phyloP scores from a whole-genome alignment of 2,797 vertebrate genomes.

The Argyrosomus regius region DNA sequence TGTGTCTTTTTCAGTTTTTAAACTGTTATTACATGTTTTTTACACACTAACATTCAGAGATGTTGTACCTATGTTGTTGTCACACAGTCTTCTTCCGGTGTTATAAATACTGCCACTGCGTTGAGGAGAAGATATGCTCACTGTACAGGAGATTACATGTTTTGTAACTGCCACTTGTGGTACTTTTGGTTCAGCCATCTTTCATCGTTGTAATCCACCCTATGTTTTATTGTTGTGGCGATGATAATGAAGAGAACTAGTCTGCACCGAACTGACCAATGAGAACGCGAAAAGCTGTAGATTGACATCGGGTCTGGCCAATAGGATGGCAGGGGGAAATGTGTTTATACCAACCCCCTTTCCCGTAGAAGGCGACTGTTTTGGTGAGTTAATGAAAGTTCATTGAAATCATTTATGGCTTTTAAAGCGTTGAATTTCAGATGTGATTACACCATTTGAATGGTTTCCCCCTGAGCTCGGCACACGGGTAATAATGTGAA shows the following conservation, averaged over 20 bases:
- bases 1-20: background rate
- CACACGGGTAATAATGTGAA: background rate
- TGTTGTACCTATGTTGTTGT: background rate
- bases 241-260: slow-evolving; percentile 6
- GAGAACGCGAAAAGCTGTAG: background rate
- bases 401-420: slow-evolving; percentile 68
- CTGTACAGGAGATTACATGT: background rate
- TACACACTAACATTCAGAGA: too few relatives aligned
- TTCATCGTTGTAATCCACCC: slow-evolving; percentile 29
- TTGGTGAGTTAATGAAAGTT: slow-evolving; percentile 82
- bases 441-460: background rate
- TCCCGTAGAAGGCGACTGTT: slow-evolving; percentile 77
- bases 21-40: background rate
- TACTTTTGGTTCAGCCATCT: background rate
- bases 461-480: accelerated
- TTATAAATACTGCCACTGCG: background rate
- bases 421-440: slow-evolving; percentile 51
- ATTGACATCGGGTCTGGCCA: slow-evolving; percentile 49
- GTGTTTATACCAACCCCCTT: slow-evolving; percentile 67
- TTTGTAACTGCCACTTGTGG: background rate
- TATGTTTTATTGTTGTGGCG: slow-evolving; percentile 47
- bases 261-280: slow-evolving; percentile 61
- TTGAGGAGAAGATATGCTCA: background rate
- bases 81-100: background rate
- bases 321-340: slow-evolving; percentile 33